Conservation (phyloP, 2,888 invertebrate species). For the Tinea pellionella region DNA sequence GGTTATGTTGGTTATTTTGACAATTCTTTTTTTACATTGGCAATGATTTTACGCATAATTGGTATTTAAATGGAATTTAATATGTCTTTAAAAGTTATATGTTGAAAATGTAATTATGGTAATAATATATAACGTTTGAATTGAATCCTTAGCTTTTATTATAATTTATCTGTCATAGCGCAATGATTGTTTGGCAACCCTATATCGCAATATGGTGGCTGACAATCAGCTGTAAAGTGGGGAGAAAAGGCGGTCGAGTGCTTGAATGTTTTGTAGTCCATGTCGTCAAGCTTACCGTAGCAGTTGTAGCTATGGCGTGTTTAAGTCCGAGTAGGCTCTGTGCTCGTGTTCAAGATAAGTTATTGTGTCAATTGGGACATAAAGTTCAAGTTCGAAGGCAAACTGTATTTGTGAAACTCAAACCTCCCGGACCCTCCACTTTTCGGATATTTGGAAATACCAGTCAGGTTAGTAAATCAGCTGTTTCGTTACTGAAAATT, state of each 20-base stretch:
- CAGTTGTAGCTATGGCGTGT: slow-evolving; percentile 86
- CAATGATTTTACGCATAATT: too few species aligned
- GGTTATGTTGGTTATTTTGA: not conserved
- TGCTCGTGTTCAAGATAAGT: slow-evolving; percentile 83
- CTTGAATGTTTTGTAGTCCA: slow-evolving; percentile 58
- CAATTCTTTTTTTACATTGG: too few species aligned
- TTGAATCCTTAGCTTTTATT: not conserved
- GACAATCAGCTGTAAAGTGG: slow-evolving; percentile 69
- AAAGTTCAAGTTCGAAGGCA: slow-evolving; percentile 74
- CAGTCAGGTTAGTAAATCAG: slow-evolving; percentile 50
- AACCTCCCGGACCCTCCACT: slow-evolving; percentile 72
- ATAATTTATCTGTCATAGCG: not conserved
- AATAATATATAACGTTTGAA: not conserved
- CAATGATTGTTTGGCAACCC: slow-evolving; percentile 26
- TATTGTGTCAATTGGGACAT: slow-evolving; percentile 82
- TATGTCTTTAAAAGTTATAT: too few species aligned
- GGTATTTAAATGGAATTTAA: too few species aligned
- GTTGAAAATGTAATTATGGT: not conserved
- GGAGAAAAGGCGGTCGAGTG: slow-evolving; percentile 55
- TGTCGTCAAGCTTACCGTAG: slow-evolving; percentile 72
- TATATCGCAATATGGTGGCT: slow-evolving; percentile 30
- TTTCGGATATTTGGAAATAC: slow-evolving; percentile 65
- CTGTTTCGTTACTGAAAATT: slow-evolving; percentile 15
- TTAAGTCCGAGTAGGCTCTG: slow-evolving; percentile 85
- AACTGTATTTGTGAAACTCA: slow-evolving; percentile 76